Percentiles rank a stretch among this genome's conserved stretches.
phyloP scores from a whole-genome alignment of 2,113 vertebrate genomes.

The Lepus americanus region DNA sequence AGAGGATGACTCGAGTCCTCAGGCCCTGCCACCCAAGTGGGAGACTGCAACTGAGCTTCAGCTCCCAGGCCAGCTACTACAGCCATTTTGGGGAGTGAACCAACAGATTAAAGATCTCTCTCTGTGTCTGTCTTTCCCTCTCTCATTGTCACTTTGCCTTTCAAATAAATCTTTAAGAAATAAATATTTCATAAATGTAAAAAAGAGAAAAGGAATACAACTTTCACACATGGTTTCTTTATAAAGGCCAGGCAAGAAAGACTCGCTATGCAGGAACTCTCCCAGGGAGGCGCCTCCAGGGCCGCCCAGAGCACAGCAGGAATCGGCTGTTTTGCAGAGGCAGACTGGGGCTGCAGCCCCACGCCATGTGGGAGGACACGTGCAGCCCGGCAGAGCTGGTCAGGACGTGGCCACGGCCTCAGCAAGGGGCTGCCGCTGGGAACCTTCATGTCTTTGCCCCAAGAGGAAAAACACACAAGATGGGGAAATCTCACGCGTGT shows the following conservation, averaged over 20 bases:
- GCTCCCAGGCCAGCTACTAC: no score
- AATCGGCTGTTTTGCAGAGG: neutral
- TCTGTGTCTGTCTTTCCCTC: no score
- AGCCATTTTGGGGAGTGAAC: no score
- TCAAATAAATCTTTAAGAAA: no score
- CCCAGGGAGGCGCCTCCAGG: neutral
- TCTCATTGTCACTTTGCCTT: no score
- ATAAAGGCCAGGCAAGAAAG: neutral
- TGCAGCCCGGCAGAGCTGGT: no score
- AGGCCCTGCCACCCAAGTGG: no score
- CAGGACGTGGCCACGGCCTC: neutral
- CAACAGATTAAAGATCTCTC: no score
- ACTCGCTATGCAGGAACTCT: neutral
- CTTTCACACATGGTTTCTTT: neutral
- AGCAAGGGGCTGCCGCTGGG: neutral
- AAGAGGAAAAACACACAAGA: neutral
- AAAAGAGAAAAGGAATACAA: constrained; percentile 16
- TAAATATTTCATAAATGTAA: constrained; percentile 43
- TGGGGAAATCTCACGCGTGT: neutral
- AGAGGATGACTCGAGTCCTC: no score
- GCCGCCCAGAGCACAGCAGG: neutral
- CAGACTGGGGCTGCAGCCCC: neutral
- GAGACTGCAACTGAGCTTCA: no score
- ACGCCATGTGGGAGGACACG: no score
- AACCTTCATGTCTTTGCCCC: neutral